Conservation (phyloP, 2,888 invertebrate genomes). For the Sinelater perroti region DNA sequence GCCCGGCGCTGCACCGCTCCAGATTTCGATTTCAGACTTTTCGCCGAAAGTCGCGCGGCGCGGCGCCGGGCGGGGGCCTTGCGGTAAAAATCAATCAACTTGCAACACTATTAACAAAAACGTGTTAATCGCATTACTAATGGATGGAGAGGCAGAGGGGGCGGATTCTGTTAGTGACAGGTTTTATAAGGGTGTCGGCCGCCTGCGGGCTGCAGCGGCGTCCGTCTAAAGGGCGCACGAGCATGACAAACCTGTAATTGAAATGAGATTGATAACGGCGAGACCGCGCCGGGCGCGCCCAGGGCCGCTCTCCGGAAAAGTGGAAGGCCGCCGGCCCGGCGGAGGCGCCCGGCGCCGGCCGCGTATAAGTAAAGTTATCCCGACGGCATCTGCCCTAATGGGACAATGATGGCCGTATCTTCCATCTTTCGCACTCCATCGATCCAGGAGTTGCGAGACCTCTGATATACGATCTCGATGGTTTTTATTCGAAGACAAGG, state of each 20-base stretch:
- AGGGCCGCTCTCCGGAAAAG: too few relatives aligned
- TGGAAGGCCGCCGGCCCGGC: too few relatives aligned
- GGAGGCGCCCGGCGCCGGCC: conserved; percentile 30
- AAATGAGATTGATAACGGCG: conserved; percentile 25
- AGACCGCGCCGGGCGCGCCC: too few relatives aligned
- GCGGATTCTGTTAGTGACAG: conserved; percentile 57
- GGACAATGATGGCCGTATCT: conserved; percentile 49
- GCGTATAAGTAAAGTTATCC: conserved; percentile 43
- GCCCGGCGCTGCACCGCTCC: too few relatives aligned
- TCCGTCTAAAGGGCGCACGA: conserved; percentile 38
- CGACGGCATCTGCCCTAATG: conserved; percentile 49
- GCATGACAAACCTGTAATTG: conserved; percentile 22
- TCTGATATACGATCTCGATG: conserved; percentile 38
- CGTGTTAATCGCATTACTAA: conserved; percentile 60
- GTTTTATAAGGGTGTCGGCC: conserved; percentile 60
- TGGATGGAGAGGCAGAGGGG: conserved; percentile 49
- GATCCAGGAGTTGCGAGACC: conserved; percentile 35
- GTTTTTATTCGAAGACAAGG: conserved; percentile 36
- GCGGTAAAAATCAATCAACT: conserved; percentile 58
- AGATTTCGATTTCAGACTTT: too few relatives aligned
- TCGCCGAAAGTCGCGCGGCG: too few relatives aligned
- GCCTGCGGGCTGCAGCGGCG: conserved; percentile 55
- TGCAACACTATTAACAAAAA: conserved; percentile 55
- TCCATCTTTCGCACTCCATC: conserved; percentile 43
- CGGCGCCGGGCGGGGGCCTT: too few relatives aligned